Evolutionary conservation across 2,888 invertebrate genomes (phyloP), one percentile per base, ranked within the genome.

Genomic region (Digitonthophagus gazella): DNA sequence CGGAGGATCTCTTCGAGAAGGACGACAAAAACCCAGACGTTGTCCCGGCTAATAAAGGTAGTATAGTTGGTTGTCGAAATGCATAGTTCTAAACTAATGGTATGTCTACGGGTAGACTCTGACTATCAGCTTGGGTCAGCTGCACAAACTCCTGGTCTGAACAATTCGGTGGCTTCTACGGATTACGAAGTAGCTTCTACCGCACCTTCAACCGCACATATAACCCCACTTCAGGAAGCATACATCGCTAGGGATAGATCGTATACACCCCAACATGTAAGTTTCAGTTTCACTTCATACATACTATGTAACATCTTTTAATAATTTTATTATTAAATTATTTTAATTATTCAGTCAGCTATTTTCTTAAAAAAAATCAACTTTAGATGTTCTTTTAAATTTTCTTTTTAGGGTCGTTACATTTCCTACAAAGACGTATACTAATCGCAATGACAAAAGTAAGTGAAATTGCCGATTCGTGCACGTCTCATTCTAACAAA

Each of bases 11-110:
- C 79, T 91, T 92, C 76, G 89, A 88, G 73, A 86, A 86, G 74
- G 95, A 95, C 79, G 95, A 96, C 83, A 91, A 91, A 81, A 95
- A 95, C 85, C 95, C 95, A 20, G 95, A 95, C 81, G 93, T 95
- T 73, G 92, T 95, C 71, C 94, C 95, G 20, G 89, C 91, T 75
- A 93, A 92, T 80, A 93, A 93, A 90, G 93, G 94, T 93, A 85
- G 84, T 63, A 67, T 61, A 16, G 14, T n/a, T 18, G 18, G 18
- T 18, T 16, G 20, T 15, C 57, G 57, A 15, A 15, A 15, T 57
- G 16, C 16, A 57, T 16, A 57, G 57, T 57, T 57, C 57, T 16
- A 57, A 57, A 57, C 11, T 57, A 57, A 57, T n/a, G 57, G 15
- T n/a, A 16, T 15, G 28, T 61, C 16, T 72, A 75, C 72, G 74